Evolutionary conservation across 2,113 vertebrate genomes (phyloP), one percentile per base, ranked within the genome.

Genomic region (Octodon degus): DNA sequence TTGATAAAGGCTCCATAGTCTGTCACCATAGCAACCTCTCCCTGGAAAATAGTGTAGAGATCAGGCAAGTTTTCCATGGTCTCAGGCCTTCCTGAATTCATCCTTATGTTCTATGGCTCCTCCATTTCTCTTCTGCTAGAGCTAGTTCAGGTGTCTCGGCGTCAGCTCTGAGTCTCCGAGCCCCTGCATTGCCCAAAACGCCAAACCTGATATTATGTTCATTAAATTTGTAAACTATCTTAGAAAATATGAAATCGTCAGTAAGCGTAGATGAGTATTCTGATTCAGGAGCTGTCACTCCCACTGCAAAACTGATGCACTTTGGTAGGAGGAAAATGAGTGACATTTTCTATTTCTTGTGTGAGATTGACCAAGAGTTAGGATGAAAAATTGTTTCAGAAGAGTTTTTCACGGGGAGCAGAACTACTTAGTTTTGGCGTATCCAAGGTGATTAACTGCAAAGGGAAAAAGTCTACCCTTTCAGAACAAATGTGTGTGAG

Each of bases 401-500:
- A 89, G 91, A 95, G 43, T 86, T 97, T 70, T 97, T 80, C n/a
- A 72, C 76, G 83, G 22, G 74, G 86, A 84, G 43, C 67, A 95
- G 84, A 94, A 85, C 25, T 85, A 60, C 16, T 3, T 82, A 74
- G 25, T 25, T 86, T 94, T 92, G 90, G 89, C 94, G 93, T 96
- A 88, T 79, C 93, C 80, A 97, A 90, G 85, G 90, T 95, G 77
- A 98, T 94, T 68, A 58, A 1, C 50, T 96, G 76, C 76, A 89
- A 95, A 87, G 30, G 94, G 89, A 93, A 96, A n/a, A 89, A 92
- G 25, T 93, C 92, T 67, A 34, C 77, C 1, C 53, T 95, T 97
- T 98, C 84, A 96, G 97, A 96, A 37, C 40, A 94, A 97, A 96
- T 68, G 60, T 86, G 80, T 91, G 1, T 90, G 76, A 96, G 89